Base-by-base conservation (phyloP, 2,113 vertebrate genomes). In the Aegithalos caudatus region DNA sequence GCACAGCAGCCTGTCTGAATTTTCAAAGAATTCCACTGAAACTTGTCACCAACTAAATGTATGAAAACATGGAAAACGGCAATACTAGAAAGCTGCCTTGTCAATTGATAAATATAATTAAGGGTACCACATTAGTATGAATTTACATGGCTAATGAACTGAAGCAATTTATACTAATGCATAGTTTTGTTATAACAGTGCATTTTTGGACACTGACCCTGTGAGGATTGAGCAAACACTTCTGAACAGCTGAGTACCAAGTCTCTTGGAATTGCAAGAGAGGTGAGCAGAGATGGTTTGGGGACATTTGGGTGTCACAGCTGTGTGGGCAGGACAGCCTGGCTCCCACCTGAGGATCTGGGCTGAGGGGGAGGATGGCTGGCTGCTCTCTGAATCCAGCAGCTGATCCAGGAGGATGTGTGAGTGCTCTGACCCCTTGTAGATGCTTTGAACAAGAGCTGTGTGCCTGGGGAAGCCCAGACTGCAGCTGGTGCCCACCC, bases 51-150 rank as follows among this genome's bases (percentile, higher is more conserved):
- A 92, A 65, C 17, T 77, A 54, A 45, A 73, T 17, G 48, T 65
- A 38, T 3, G 45, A 74, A 95, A 96, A 87, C 58, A 70, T 58
- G 50, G 62, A 38, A 88, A 85, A 72, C 57, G 76, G 86, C 90
- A 95, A 74, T 69, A 81, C 47, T 57, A 80, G 91, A 94, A 94
- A 95, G 28, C 87, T 92, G 86, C 88, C 95, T 92, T 90, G 88
- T 96, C 97, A 96, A 97, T 97, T 98, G 96, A 97, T 97, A 97
- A 98, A 97, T 93, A 94, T 94, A 97, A 97, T 97, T 92, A 96
- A 94, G 96, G 88, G 69, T 88, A 89, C n/a, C 60, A 78, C 90
- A 97, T 98, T 96, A 97, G 81, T 96, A 93, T 95, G 95, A 91
- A 93, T 97, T 98, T 97, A 94, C 87, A 97, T 92, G 96, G 96